Conservation (phyloP, 2,888 invertebrate genomes). For the Panopea generosa region DNA sequence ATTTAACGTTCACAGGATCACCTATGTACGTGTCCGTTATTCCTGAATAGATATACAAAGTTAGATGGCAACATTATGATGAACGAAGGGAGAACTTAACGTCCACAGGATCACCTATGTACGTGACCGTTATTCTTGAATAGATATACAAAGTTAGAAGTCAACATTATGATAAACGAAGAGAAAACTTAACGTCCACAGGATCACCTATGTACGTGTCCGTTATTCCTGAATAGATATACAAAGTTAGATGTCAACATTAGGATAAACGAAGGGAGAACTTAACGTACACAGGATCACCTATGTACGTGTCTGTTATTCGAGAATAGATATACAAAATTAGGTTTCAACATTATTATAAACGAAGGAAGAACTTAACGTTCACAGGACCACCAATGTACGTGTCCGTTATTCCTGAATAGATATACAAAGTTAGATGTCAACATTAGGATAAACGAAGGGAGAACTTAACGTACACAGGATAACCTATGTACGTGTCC, state of each 20-base stretch:
- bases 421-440: too few species aligned
- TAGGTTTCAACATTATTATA: too few species aligned
- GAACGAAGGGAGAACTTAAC: too few species aligned
- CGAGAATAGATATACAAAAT: too few species aligned
- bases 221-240: slow-evolving; percentile 36
- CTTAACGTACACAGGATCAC: slow-evolving; percentile 40
- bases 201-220: slow-evolving; percentile 48
- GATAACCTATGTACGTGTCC: slow-evolving; percentile 48
- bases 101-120: slow-evolving; percentile 42
- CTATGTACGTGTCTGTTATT: slow-evolving; percentile 40
- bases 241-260: too few species aligned
- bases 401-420: slow-evolving; percentile 42
- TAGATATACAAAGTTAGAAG: too few species aligned
- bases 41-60: too few species aligned
- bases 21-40: slow-evolving; percentile 42
- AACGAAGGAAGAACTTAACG: too few species aligned
- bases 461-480: slow-evolving; percentile 29
- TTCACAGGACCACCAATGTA: slow-evolving; percentile 44
- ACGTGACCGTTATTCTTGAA: slow-evolving; percentile 42
- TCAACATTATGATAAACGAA: slow-evolving; percentile 50
- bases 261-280: too few species aligned
- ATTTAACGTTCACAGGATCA: slow-evolving; percentile 41
- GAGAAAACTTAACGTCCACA: slow-evolving; percentile 53
- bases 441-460: too few species aligned
- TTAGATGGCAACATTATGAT: too few species aligned